Conservation (phyloP, 2,888 invertebrate species). For the Diloba caeruleocephala region DNA sequence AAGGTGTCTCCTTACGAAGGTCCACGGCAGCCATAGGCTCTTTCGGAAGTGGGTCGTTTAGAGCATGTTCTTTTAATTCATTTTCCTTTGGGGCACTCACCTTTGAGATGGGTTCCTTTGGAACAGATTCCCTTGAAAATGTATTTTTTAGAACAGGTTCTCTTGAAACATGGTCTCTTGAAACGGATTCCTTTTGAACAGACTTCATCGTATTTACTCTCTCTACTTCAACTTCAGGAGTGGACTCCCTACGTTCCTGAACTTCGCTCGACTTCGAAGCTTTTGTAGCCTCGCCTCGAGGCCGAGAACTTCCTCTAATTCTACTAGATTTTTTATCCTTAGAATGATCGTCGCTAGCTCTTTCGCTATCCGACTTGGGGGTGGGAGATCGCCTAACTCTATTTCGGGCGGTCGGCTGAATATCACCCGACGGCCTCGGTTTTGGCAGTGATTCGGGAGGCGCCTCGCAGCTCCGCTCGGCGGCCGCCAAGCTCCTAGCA, state of each 20-base stretch:
- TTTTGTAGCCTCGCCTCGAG: conserved; percentile 31
- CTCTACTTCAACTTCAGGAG: conserved; percentile 34
- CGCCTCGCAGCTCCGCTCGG: conserved; percentile 62
- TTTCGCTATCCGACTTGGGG: conserved; percentile 68
- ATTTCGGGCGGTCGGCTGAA: conserved; percentile 71
- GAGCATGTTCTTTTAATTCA: conserved; percentile 10
- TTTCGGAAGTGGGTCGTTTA: conserved; percentile 11
- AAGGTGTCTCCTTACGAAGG: conserved; percentile 19
- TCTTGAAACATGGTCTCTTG: conserved; percentile 9
- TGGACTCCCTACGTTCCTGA: conserved; percentile 31
- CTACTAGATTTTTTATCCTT: conserved; percentile 61
- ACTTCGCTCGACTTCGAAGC: conserved; percentile 25
- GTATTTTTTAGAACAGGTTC: conserved; percentile 11
- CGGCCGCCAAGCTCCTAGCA: conserved; percentile 52
- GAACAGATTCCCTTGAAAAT: conserved; percentile 9
- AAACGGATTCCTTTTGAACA: conserved; percentile 17
- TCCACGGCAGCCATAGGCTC: conserved; percentile 14
- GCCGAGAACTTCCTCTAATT: conserved; percentile 39
- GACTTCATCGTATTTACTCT: conserved; percentile 33
- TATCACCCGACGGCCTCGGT: conserved; percentile 71
- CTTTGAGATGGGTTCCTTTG: neutral
- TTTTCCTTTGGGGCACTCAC: too few relatives aligned
- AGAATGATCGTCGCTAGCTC: conserved; percentile 69
- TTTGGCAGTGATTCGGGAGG: conserved; percentile 74
- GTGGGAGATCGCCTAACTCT: conserved; percentile 81